Evolutionary conservation across 2,888 invertebrate genomes (phyloP), one percentile per base, ranked within the genome.

Genomic region (Drosophila merina): DNA sequence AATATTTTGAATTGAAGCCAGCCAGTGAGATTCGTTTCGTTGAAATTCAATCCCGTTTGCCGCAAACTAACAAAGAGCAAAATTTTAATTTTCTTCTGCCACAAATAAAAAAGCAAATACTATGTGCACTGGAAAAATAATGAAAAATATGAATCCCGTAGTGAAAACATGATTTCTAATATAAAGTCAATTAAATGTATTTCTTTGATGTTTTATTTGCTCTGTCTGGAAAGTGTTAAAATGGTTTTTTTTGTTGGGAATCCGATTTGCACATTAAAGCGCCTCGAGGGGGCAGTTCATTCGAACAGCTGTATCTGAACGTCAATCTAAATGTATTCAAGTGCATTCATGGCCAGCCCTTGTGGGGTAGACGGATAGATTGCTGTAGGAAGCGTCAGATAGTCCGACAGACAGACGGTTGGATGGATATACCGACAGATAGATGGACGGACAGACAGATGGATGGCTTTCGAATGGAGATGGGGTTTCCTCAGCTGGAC

Each of bases 311-410:
- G 83, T 87, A 85, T 83, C 82, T 70, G 66, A 72, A 73, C 82
- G 82, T 87, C 82, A 83, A 83, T 83, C 87, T 83, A 75, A 83
- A 82, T 75, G 75, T 87, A 83, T 83, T 87, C 88, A 82, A 77
- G 72, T 85, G 82, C 82, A 83, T 87, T 82, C 62, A 60, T 58
- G 60, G 45, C 66, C 59, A 48, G 49, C 59, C 55, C 55, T 38
- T 31, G 20, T 42, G 50, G 30, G 8, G 31, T 45, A 62, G 47
- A 55, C 44, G 57, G 48, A 47, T 31, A 25, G 68, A 67, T 66
- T 51, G 51, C 40, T 45, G 31, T 31, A 51, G 63, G 62, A 63
- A 50, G 63, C 50, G 47, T 63, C 50, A 72, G 64, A 47, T 47
- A 56, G 50, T 38, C 62, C 57, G 55, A 44, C 49, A 49, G 50